phyloP scores from a whole-genome alignment of 2,113 vertebrate genomes.

The Albula glossodonta region DNA sequence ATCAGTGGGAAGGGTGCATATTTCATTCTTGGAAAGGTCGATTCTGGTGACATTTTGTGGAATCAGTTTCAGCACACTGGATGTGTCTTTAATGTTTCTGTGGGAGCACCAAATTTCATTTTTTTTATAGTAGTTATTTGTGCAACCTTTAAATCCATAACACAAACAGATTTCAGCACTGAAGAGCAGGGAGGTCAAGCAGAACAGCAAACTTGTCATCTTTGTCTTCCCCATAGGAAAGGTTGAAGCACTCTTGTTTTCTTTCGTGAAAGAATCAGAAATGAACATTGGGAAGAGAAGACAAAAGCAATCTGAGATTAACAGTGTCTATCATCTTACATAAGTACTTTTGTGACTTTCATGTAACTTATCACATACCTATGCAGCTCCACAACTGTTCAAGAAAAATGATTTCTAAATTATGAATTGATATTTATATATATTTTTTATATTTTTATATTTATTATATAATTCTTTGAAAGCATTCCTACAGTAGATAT shows the following conservation, averaged over 20 bases:
- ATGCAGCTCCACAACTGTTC: too few relatives aligned
- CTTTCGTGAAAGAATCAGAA: not conserved
- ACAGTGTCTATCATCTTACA: too few relatives aligned
- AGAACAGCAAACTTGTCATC: not conserved
- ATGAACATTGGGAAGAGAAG: not conserved
- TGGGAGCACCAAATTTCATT: constrained; percentile 28
- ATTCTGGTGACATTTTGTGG: constrained; percentile 24
- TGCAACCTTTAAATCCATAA: constrained; percentile 38
- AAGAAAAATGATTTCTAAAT: too few relatives aligned
- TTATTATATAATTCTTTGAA: too few relatives aligned
- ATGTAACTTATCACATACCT: too few relatives aligned
- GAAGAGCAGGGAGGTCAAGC: constrained; percentile 24
- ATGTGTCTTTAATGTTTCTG: constrained; percentile 14
- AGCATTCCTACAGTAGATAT: too few relatives aligned
- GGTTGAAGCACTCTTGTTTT: not conserved
- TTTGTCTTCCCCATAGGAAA: not conserved
- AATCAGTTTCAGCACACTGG: constrained; percentile 11
- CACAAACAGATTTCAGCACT: constrained; percentile 19
- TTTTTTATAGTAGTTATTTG: not conserved
- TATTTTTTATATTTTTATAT: too few relatives aligned
- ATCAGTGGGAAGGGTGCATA: constrained; percentile 28
- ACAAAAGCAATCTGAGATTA: not conserved
- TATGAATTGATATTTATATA: too few relatives aligned
- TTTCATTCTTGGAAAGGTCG: constrained; percentile 36
- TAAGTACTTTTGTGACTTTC: too few relatives aligned